Percentiles rank a stretch among this genome's conserved stretches.
These are phyloP conservation scores for Labroides dimidiatus DNA, from an alignment of 2,797 vertebrate genomes.

Conservation along the genomic window DNA sequence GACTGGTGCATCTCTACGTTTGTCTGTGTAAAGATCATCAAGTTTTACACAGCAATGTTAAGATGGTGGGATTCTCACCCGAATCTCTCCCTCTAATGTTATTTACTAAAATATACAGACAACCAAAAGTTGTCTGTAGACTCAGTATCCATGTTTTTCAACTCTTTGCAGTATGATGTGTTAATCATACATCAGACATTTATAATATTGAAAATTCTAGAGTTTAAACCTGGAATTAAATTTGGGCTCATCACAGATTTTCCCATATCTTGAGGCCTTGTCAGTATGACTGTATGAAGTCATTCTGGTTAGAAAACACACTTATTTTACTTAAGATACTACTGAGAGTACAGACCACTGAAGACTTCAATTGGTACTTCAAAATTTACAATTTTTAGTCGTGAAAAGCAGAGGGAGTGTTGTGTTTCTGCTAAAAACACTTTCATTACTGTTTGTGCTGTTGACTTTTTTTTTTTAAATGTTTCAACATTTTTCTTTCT, in stretches of 20 bases:
- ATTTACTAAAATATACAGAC: too few species aligned
- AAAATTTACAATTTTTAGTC: neutral
- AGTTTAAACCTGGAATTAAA: neutral
- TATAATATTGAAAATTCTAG: neutral
- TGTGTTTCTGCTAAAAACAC: neutral
- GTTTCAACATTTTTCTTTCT: neutral
- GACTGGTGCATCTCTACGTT: too few species aligned
- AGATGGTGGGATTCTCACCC: too few species aligned
- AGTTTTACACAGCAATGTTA: too few species aligned
- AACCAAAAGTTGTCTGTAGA: too few species aligned
- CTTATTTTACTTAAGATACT: neutral
- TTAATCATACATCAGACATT: too few species aligned
- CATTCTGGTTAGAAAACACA: neutral
- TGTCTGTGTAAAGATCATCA: too few species aligned
- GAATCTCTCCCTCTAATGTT: too few species aligned
- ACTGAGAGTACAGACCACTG: neutral
- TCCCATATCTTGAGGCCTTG: neutral
- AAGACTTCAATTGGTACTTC: neutral
- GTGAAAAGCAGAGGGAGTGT: neutral
- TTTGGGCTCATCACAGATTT: neutral
- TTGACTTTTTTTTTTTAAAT: neutral
- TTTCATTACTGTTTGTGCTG: neutral
- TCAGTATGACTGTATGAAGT: neutral
- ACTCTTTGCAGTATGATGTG: too few species aligned
- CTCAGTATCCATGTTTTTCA: too few species aligned